Evolutionary conservation across 2,797 vertebrate genomes (phyloP), one percentile per base, ranked within the genome.

Genomic region (Gymnothorax reevesii): DNA sequence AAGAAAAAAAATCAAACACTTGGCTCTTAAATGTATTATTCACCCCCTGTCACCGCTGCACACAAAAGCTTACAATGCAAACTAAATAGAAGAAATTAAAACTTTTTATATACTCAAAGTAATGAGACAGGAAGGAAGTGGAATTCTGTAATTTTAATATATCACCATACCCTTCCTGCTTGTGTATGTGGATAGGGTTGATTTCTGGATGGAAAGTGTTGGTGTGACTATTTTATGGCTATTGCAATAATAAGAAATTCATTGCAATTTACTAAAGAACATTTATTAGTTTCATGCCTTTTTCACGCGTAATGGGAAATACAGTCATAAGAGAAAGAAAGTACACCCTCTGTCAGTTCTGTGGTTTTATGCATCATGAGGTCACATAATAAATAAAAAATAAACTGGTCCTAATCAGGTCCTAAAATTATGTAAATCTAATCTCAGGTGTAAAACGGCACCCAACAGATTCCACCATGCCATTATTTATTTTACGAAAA

Each of bases 21-120:
- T 49, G 54, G 42, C 75, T 79, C 15, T 79, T 79, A 55, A 80
- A 80, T 80, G 52, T n/a, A 80, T 80, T 80, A 25, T 55, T 80
- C 77, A 80, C 7, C 77, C 75, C 13, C 77, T 8, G 20, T 52
- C 77, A 80, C 77, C 49, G n/a, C 77, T 22, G 12, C 77, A 80
- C 49, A 54, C 52, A 22, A 20, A 80, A 80, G 77, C 54, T 20
- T 79, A 54, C 42, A 79, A 79, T 79, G 42, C 15, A 79, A 79
- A 79, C 52, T 22, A 3, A 52, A 52, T 25, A 7, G n/a, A 13
- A 71, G 66, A 54, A 79, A 79, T 79, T 13, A 79, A 79, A 7
- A 17, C 42, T 79, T 79, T 79, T 79, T 20, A 79, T 15, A 55
- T 20, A 49, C 52, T 80, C n/a, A 20, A 80, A 55, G 77, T 20